phyloP scores from a whole-genome alignment of 2,888 invertebrate species.

The Diarsia dahlii region DNA sequence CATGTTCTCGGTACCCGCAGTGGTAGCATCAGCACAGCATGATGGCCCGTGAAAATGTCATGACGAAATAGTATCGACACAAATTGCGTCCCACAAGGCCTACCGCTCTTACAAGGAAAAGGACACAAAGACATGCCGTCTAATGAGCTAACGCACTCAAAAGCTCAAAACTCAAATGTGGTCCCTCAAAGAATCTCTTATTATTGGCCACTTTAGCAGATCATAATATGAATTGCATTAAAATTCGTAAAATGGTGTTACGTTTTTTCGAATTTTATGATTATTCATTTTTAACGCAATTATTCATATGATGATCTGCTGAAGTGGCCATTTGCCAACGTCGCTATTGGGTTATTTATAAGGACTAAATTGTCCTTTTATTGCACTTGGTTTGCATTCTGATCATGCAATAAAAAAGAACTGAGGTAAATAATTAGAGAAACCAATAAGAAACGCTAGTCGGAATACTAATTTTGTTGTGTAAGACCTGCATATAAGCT shows the following conservation, averaged over 20 bases:
- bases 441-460: background rate
- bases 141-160: too few relatives aligned
- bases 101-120: background rate
- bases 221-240: too few relatives aligned
- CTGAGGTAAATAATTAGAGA: background rate
- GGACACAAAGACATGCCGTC: background rate
- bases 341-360: background rate
- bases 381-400: background rate
- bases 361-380: background rate
- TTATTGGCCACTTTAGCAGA: too few relatives aligned
- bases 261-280: too few relatives aligned
- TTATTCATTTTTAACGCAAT: too few relatives aligned
- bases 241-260: too few relatives aligned
- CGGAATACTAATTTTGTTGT: conserved; percentile 18
- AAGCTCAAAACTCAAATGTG: too few relatives aligned
- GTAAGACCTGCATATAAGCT: background rate
- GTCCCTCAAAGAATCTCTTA: too few relatives aligned
- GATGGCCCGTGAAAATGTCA: background rate
- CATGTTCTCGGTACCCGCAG: background rate
- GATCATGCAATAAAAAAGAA: background rate
- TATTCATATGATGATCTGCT: too few relatives aligned
- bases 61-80: background rate
- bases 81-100: background rate
- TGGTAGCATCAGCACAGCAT: background rate
- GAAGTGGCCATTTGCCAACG: background rate